phyloP scores from a whole-genome alignment of 2,113 vertebrate species.

The Myanophis thanlyinensis region DNA sequence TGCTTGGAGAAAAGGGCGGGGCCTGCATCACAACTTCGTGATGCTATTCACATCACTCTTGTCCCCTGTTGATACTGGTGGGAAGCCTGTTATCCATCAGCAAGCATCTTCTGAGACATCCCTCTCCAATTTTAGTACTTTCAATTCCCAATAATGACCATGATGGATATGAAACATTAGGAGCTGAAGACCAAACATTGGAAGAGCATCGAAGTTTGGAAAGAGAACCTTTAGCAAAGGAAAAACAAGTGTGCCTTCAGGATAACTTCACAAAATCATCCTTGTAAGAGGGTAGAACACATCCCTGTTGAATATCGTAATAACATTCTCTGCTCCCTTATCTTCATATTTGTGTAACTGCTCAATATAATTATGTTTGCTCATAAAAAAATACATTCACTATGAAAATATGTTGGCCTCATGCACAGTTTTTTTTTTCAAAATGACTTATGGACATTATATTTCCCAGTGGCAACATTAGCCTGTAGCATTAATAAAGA shows the following conservation, averaged over 20 bases:
- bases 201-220: neutral
- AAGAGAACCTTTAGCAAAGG: neutral
- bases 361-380: conserved; percentile 55
- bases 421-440: conserved; percentile 41
- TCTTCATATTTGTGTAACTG: conserved; percentile 43
- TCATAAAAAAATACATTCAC: conserved; percentile 51
- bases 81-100: neutral
- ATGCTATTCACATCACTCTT: neutral
- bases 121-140: neutral
- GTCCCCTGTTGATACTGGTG: neutral
- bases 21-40: neutral
- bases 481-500: conserved; percentile 52
- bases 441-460: conserved; percentile 41
- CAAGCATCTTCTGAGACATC: neutral
- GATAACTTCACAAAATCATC: neutral
- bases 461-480: conserved; percentile 32
- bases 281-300: neutral
- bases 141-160: neutral
- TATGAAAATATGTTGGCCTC: conserved; percentile 1
- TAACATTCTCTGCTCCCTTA: conserved; percentile 37
- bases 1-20: neutral
- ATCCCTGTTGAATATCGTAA: neutral
- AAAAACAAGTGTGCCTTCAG: neutral
- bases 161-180: neutral
- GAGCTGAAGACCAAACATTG: neutral